Evolutionary conservation across 2,888 invertebrate species (phyloP).

Genomic region (Copidosoma aretas): DNA sequence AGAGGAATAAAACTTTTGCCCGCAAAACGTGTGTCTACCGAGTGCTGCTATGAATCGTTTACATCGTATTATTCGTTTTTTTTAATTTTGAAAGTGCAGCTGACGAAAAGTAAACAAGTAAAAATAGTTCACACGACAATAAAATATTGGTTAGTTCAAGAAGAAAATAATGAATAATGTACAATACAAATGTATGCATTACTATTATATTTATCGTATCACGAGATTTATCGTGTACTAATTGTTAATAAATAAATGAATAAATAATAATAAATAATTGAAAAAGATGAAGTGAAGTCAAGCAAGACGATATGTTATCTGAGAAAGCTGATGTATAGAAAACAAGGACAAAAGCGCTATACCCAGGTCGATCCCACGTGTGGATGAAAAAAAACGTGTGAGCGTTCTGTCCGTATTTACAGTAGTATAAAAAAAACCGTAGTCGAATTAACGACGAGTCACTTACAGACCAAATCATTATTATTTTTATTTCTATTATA

Average conservation of each 20-base stretch:
- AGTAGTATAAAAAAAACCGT: conserved; percentile 41
- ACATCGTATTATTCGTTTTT: conserved; percentile 41
- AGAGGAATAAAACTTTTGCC: no score
- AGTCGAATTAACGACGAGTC: conserved; percentile 45
- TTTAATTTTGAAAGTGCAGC: conserved; percentile 37
- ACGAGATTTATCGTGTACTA: conserved; percentile 51
- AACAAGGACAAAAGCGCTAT: background rate
- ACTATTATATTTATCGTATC: conserved; percentile 61
- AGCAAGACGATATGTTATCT: conserved; percentile 27
- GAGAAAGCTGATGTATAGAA: background rate
- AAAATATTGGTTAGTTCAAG: conserved; percentile 62
- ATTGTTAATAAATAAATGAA: conserved; percentile 42
- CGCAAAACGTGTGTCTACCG: background rate
- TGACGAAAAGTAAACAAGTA: conserved; percentile 33
- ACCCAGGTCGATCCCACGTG: conserved; percentile 20
- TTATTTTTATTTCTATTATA: background rate
- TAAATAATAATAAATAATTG: conserved; percentile 21
- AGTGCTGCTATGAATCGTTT: conserved; percentile 17
- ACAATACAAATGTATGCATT: conserved; percentile 60
- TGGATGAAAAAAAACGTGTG: conserved; percentile 2
- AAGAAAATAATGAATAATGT: conserved; percentile 56
- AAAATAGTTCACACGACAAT: conserved; percentile 62
- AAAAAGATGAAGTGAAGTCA: conserved; percentile 1
- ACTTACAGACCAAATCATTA: conserved; percentile 43
- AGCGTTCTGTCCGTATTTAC: conserved; percentile 6